These are phyloP conservation scores for Dynastes tityus DNA, from an alignment of 2,888 invertebrate species.

Conservation along the genomic window DNA sequence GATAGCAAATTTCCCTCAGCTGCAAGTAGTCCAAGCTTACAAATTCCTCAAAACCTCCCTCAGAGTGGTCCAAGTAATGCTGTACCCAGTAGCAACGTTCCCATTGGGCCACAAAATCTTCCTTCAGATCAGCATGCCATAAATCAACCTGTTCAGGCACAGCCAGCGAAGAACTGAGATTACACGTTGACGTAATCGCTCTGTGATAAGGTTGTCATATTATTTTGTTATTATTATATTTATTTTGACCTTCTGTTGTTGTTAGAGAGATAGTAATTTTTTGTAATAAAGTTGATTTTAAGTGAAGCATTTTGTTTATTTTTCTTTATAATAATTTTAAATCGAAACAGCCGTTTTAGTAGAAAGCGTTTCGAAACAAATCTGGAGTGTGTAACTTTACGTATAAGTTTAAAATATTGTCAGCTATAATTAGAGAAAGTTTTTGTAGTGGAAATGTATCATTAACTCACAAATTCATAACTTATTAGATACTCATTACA, in stretches of 20 bases:
- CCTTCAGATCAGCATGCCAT: slow-evolving; percentile 5
- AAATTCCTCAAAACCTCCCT: not conserved
- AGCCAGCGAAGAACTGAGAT: slow-evolving; percentile 26
- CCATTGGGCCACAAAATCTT: not conserved
- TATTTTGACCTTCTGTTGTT: slow-evolving; percentile 22
- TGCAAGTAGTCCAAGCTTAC: not conserved
- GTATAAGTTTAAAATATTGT: not conserved
- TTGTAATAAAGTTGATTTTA: slow-evolving; percentile 6
- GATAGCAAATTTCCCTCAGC: not conserved
- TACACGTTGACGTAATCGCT: slow-evolving; percentile 11
- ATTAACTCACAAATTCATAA: not conserved
- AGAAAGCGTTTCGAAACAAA: slow-evolving; percentile 3
- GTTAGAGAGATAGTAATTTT: slow-evolving; percentile 5
- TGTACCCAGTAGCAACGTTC: not conserved
- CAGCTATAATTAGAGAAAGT: slow-evolving; percentile 13
- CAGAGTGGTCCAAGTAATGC: not conserved
- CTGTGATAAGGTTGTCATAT: slow-evolving; percentile 43
- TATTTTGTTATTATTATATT: slow-evolving; percentile 31
- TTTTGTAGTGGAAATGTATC: not conserved
- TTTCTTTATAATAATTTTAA: not conserved
- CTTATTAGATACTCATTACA: not conserved
- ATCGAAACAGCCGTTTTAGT: not conserved
- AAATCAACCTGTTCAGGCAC: slow-evolving; percentile 26
- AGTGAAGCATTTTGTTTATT: not conserved
- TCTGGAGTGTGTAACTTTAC: not conserved